Base-by-base conservation (phyloP, 2,888 invertebrate species). In the Idaea straminata region DNA sequence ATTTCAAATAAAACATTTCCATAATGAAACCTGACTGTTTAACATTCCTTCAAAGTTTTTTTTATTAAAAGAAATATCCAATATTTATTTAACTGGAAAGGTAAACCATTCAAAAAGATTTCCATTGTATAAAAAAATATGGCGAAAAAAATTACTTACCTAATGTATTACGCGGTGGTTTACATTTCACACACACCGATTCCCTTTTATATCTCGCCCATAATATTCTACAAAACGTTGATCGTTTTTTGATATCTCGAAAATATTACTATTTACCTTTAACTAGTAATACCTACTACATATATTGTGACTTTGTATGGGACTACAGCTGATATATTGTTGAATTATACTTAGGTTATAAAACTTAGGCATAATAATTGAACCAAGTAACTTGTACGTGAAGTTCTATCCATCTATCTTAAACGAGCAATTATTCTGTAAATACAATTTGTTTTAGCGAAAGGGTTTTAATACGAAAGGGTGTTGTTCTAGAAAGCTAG, bases 131-230 rank as follows among this genome's bases (percentile, higher is more conserved):
- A 47, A 47, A 47, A 36, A 47, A 47, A 47, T 47, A 47, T 47
- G 47, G 47, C 13, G 47, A 47, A 47, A 47, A 47, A 47, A 47
- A 36, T 36, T 47, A 47, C 47, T 47, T 47, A 47, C 47, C 47
- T 47, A 47, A 47, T 47, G 47, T 47, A 47, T 13, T 47, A 47
- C 10, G 47, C 47, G 47, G 47, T 47, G 47, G 47, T 47, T 47
- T 47, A 47, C 47, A 47, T 47, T 47, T 47, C 47, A 47, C 47
- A 47, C 47, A 47, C 47, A 47, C 47, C 47, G 47, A 47, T 47
- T 47, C 13, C 47, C 47, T 47, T 47, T 47, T 47, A 47, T 47
- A 47, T 47, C 47, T 13, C 13, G 47, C 47, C 47, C 47, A 47
- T 47, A 47, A 47, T 47, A 47, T 47, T 47, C 47, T 4, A 13